A percentile compares a stretch with the other conserved stretches of the same genome.
phyloP scores from a whole-genome alignment of 2,888 invertebrate genomes.

The Xestia ashworthii region DNA sequence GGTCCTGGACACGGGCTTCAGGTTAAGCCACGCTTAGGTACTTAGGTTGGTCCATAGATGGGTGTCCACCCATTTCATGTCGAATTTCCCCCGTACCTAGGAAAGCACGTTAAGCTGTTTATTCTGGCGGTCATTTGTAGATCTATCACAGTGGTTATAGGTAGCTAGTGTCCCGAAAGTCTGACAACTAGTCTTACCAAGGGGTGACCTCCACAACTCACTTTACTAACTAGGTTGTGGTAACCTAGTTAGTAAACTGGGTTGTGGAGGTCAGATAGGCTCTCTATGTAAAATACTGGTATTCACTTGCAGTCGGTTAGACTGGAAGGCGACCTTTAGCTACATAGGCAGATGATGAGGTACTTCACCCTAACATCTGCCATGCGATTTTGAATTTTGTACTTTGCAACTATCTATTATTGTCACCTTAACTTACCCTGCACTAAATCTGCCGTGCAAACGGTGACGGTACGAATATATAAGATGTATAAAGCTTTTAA shows the following conservation, averaged over 20 bases:
- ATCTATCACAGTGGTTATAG: no score
- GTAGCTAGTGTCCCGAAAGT: no score
- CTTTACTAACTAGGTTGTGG: no score
- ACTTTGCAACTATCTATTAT: not conserved
- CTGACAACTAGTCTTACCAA: no score
- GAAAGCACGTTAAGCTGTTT: not conserved
- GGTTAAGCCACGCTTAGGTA: no score
- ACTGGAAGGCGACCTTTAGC: no score
- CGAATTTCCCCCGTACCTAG: not conserved
- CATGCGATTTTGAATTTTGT: not conserved
- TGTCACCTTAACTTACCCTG: not conserved
- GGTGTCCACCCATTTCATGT: not conserved
- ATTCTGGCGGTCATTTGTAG: not conserved
- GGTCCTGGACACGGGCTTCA: no score
- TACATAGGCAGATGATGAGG: not conserved
- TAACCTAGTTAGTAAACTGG: no score
- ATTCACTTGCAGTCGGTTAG: no score
- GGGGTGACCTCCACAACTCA: no score
- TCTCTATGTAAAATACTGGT: not conserved
- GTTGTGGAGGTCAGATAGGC: not conserved
- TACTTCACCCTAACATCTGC: not conserved
- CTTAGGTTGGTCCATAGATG: not conserved
- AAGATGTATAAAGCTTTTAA: no score
- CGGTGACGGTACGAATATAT: not conserved
- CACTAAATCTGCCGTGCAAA: not conserved